These are phyloP conservation scores for Epicauta chinensis DNA, from an alignment of 1,140 invertebrate genomes.

Conservation along the genomic window DNA sequence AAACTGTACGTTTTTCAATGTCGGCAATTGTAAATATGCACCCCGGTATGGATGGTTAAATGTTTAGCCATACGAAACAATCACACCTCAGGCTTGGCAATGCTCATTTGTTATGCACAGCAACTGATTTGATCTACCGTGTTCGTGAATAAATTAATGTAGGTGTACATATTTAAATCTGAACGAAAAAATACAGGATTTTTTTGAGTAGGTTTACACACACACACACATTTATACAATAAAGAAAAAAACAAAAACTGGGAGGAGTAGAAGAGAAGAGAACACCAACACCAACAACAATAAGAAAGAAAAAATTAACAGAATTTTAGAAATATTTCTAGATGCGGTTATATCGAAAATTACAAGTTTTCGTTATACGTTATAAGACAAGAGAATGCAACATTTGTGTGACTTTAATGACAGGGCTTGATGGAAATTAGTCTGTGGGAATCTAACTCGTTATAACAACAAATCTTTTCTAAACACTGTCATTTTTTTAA, in stretches of 20 bases:
- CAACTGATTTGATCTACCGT: slow-evolving; percentile 31
- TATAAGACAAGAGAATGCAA: too few relatives aligned
- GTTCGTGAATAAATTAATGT: slow-evolving; percentile 29
- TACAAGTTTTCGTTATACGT: too few relatives aligned
- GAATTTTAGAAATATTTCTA: too few relatives aligned
- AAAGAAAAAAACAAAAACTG: too few relatives aligned
- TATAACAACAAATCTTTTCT: slow-evolving; percentile 9
- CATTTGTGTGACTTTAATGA: slow-evolving; percentile 12
- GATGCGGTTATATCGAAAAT: too few relatives aligned
- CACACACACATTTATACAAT: too few relatives aligned
- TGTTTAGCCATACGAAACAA: slow-evolving; percentile 26
- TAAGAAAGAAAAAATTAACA: too few relatives aligned
- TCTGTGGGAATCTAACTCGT: slow-evolving; percentile 19
- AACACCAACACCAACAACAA: too few relatives aligned
- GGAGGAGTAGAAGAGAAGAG: too few relatives aligned
- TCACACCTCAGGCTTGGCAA: slow-evolving; percentile 25
- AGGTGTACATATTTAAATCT: slow-evolving; percentile 18
- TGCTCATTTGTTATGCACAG: slow-evolving; percentile 34
- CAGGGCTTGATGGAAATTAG: slow-evolving; percentile 12
- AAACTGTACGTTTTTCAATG: not conserved
- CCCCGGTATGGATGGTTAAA: slow-evolving; percentile 20
- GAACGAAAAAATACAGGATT: too few relatives aligned
- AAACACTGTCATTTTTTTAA: slow-evolving; percentile 21
- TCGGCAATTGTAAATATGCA: slow-evolving; percentile 21
- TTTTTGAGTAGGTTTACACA: too few relatives aligned